phyloP scores from a whole-genome alignment of 2,113 vertebrate species.

The Puntigrus tetrazona region DNA sequence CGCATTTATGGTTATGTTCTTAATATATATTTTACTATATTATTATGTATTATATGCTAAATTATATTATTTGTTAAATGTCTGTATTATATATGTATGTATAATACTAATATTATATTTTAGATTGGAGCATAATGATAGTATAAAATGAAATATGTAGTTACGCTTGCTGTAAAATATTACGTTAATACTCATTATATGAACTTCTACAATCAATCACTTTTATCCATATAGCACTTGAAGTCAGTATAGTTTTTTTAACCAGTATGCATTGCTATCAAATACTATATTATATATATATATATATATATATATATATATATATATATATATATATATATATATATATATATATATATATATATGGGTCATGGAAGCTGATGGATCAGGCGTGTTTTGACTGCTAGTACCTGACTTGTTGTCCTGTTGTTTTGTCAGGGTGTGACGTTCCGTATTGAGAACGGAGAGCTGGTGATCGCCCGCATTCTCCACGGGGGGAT shows the following conservation, averaged over 20 bases:
- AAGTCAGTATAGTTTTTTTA: neutral
- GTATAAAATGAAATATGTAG: neutral
- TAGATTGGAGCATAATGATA: neutral
- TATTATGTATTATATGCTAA: no score
- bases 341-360: no score
- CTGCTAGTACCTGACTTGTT: neutral
- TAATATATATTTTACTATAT: no score
- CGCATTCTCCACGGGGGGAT: constrained; percentile 94
- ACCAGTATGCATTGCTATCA: neutral
- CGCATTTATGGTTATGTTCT: no score
- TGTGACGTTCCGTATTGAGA: constrained; percentile 91
- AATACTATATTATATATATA: neutral
- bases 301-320: no score
- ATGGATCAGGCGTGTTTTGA: neutral
- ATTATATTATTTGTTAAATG: no score
- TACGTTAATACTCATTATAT: neutral
- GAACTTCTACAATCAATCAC: neutral
- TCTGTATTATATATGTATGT: no score
- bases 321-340: no score
- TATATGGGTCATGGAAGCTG: neutral
- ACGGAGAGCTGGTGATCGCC: constrained; percentile 89
- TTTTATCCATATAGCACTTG: no score
- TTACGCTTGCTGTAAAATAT: neutral
- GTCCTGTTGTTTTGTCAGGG: constrained; percentile 73
- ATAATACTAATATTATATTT: neutral